Conservation (phyloP, 2,797 vertebrate genomes). For the Falco novaeseelandiae region DNA sequence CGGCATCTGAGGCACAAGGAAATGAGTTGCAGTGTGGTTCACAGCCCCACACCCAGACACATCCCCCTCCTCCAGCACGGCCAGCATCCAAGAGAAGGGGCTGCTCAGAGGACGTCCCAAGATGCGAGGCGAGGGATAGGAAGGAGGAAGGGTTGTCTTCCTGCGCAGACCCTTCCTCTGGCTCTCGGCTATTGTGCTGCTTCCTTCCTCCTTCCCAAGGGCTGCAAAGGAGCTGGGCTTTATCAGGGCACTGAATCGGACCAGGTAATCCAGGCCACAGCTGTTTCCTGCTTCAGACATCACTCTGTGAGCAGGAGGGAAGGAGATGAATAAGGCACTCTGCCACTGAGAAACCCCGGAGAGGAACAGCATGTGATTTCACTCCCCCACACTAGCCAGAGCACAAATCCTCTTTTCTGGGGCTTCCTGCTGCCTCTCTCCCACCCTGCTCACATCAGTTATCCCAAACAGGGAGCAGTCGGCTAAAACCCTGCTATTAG, state of each 20-base stretch:
- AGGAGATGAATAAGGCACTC: not conserved
- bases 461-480: not conserved
- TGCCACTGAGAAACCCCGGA: not conserved
- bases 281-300: conserved; percentile 35
- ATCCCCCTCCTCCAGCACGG: not conserved
- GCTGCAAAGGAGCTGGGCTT: not conserved
- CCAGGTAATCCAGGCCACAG: conserved; percentile 57
- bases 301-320: not conserved
- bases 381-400: not conserved
- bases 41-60: not conserved
- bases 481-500: not conserved
- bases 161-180: not conserved
- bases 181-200: conserved; percentile 18
- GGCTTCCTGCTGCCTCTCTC: not conserved
- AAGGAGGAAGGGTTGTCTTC: conserved; percentile 36
- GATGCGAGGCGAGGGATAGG: not conserved
- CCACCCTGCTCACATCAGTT: not conserved
- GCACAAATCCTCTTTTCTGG: not conserved
- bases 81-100: not conserved
- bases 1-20: not conserved
- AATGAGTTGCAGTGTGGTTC: not conserved
- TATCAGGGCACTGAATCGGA: not conserved
- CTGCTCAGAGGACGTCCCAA: not conserved
- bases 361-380: not conserved
- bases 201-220: conserved; percentile 55